phyloP scores from a whole-genome alignment of 2,888 invertebrate species.

The Conomelus anceps region DNA sequence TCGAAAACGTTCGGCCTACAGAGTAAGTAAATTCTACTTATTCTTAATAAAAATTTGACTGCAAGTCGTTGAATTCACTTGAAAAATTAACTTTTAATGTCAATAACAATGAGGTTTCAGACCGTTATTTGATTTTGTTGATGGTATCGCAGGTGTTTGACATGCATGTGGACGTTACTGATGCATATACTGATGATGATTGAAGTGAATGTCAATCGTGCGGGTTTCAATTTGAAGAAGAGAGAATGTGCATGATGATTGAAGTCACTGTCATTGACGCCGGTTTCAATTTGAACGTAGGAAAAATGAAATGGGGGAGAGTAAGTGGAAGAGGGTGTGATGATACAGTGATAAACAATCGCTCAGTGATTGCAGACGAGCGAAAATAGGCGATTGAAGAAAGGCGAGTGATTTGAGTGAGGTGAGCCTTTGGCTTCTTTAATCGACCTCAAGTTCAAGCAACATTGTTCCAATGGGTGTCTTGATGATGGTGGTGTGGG shows the following conservation, averaged over 20 bases:
- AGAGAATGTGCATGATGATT: neutral
- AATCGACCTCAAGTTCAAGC: neutral
- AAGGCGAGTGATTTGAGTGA: neutral
- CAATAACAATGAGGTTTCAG: neutral
- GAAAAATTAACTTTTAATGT: neutral
- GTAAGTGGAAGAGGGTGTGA: neutral
- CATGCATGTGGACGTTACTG: neutral
- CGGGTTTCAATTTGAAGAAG: neutral
- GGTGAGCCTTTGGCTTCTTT: neutral
- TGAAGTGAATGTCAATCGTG: neutral
- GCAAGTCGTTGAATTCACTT: neutral
- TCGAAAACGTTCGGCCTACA: too few species aligned
- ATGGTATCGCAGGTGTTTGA: neutral
- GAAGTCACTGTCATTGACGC: neutral
- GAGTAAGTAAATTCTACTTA: too few species aligned
- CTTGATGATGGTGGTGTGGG: too few species aligned
- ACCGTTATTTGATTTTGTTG: neutral
- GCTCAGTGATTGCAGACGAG: neutral
- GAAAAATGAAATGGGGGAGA: neutral
- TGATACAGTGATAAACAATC: neutral
- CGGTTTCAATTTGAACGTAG: neutral
- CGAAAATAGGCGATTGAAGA: neutral
- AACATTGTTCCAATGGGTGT: neutral
- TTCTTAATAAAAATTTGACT: too few species aligned
- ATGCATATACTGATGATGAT: neutral